Conservation (phyloP, 2,113 vertebrate species). For the Cyanoramphus novaezelandiae region DNA sequence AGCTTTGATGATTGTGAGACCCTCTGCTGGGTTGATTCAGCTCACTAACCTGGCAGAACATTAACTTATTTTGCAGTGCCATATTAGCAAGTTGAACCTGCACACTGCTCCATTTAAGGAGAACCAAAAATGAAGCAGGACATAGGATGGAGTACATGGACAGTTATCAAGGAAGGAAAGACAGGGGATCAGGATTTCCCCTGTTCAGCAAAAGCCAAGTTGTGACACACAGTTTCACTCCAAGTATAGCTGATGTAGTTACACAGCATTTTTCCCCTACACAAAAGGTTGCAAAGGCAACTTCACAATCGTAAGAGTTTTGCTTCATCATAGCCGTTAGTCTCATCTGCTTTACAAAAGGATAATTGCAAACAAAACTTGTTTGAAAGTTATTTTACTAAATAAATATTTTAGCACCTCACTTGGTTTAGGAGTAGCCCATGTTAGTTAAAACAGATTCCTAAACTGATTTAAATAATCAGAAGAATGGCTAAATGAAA, state of each 20-base stretch:
- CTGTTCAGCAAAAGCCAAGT: neutral
- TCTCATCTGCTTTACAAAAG: neutral
- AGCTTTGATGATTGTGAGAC: neutral
- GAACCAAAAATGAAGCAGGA: neutral
- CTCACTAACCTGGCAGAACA: neutral
- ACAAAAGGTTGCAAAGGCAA: neutral
- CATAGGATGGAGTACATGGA: fast-evolving
- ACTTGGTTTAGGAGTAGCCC: neutral
- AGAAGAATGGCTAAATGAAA: neutral
- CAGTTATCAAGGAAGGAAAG: neutral
- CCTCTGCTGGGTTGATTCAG: neutral
- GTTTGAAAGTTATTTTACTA: neutral
- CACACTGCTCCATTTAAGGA: neutral
- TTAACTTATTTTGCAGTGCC: neutral
- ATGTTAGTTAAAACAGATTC: neutral
- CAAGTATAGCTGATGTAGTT: neutral
- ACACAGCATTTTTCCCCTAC: neutral
- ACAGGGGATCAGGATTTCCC: neutral
- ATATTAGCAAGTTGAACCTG: neutral
- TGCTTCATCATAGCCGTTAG: neutral
- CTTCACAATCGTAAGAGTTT: neutral
- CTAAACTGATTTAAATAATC: neutral
- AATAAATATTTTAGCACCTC: neutral
- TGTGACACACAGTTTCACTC: neutral
- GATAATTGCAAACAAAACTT: neutral